Conservation (phyloP, 2,888 invertebrate genomes). For the Pseudanteris insignis region DNA sequence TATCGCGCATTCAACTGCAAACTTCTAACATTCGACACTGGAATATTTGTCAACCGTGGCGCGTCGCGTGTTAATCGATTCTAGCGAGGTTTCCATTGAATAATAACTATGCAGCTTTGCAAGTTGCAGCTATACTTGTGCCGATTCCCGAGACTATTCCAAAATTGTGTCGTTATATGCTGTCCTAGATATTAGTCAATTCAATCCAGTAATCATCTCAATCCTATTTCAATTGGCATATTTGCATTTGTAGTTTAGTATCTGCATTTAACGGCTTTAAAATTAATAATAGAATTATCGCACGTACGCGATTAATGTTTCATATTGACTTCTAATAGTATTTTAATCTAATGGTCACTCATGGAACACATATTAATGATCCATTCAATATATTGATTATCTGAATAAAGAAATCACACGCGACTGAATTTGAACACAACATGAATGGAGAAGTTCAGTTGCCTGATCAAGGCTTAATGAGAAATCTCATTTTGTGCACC, state of each 20-base stretch:
- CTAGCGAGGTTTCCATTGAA: constrained; percentile 12
- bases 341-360: too few species aligned
- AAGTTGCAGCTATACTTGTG: constrained; percentile 21
- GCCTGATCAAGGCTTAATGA: too few species aligned
- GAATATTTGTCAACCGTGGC: constrained; percentile 7
- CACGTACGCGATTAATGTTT: too few species aligned
- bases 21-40: too few species aligned
- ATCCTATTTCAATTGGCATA: constrained; percentile 33
- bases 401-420: too few species aligned
- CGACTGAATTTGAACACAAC: too few species aligned
- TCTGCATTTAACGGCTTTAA: constrained; percentile 21
- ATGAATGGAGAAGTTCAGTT: too few species aligned
- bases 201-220: constrained; percentile 35
- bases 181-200: constrained; percentile 30
- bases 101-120: constrained; percentile 12
- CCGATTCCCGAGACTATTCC: constrained; percentile 27
- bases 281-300: constrained; percentile 38
- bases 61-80: constrained; percentile 16
- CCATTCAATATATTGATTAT: too few species aligned
- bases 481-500: too few species aligned
- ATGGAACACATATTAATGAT: too few species aligned
- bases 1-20: too few species aligned
- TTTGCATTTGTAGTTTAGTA: constrained; percentile 10
- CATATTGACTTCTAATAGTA: too few species aligned
- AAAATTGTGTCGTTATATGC: constrained; percentile 26